Percentiles rank a stretch among this genome's conserved stretches.
These are phyloP conservation scores for Sapajus apella DNA, from an alignment of 2,113 vertebrate species.

Conservation along the genomic window DNA sequence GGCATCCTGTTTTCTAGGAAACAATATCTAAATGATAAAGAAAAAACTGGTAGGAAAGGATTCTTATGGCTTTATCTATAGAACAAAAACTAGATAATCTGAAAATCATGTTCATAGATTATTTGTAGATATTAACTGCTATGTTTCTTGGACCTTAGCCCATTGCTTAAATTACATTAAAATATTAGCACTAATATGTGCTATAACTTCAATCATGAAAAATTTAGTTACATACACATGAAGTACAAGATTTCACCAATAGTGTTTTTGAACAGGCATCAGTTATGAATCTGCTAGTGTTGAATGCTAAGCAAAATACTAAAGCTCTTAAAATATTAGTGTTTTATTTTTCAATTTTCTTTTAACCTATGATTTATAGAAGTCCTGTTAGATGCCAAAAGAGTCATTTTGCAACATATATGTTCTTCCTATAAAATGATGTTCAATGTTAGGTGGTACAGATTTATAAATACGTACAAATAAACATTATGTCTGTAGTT, in stretches of 20 bases:
- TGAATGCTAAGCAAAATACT: conserved; percentile 80
- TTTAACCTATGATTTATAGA: conserved; percentile 82
- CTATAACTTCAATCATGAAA: conserved; percentile 83
- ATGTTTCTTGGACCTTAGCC: conserved; percentile 33
- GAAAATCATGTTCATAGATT: conserved; percentile 52
- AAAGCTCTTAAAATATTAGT: conserved; percentile 82
- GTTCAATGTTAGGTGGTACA: conserved; percentile 77
- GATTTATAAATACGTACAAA: conserved; percentile 88
- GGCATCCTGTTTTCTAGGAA: background rate
- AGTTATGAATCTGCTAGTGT: conserved; percentile 79
- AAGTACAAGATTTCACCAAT: conserved; percentile 83
- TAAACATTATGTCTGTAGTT: conserved; percentile 80
- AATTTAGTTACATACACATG: conserved; percentile 83
- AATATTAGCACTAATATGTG: conserved; percentile 72
- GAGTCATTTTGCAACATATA: conserved; percentile 83
- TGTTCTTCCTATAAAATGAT: conserved; percentile 84
- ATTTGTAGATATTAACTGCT: conserved; percentile 50
- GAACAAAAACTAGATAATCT: conserved; percentile 56
- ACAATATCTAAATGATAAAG: conserved; percentile 35
- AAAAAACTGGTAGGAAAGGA: background rate
- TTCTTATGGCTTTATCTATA: conserved; percentile 66
- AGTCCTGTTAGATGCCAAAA: conserved; percentile 79
- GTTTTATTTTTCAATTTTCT: conserved; percentile 78
- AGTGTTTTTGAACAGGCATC: conserved; percentile 84
- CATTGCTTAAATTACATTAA: conserved; percentile 64